Percentiles rank a stretch among this genome's conserved stretches.
phyloP scores from a whole-genome alignment of 53 echinoderm and acorn worm species.

The Zoroaster sp. region DNA sequence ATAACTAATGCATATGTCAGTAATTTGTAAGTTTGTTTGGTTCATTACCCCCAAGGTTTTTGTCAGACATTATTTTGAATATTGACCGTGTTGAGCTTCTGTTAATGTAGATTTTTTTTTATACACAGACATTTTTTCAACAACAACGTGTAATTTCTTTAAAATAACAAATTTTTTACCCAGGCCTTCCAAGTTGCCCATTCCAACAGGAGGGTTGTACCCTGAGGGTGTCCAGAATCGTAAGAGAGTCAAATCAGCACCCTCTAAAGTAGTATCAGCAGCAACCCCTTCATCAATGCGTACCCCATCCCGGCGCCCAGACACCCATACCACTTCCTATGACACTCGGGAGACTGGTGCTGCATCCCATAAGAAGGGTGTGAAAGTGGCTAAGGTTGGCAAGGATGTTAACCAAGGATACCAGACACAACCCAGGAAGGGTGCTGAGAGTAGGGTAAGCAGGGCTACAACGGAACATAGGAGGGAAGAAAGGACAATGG shows the following conservation, averaged over 20 bases:
- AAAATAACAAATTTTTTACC: background rate
- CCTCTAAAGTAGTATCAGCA: conserved; percentile 37
- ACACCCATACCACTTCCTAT: background rate
- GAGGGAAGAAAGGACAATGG: background rate
- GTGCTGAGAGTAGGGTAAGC: background rate
- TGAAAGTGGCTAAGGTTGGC: background rate
- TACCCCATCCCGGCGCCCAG: background rate
- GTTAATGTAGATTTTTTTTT: background rate
- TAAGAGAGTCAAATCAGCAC: conserved; percentile 57
- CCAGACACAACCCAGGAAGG: conserved; percentile 32
- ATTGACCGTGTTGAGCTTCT: too few species aligned
- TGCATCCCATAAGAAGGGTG: background rate
- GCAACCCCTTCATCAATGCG: background rate
- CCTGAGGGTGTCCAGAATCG: background rate
- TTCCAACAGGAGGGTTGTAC: background rate
- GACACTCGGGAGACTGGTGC: background rate
- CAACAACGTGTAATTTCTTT: background rate
- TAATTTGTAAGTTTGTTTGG: too few species aligned
- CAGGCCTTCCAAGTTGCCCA: conserved; percentile 35
- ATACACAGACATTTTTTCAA: background rate
- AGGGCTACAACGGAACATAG: background rate
- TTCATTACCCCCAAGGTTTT: too few species aligned
- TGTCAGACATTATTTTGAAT: too few species aligned
- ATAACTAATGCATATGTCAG: too few species aligned
- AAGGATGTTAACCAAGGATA: background rate